Conservation (phyloP, 2,888 invertebrate genomes). For the Aphidius colemani region DNA sequence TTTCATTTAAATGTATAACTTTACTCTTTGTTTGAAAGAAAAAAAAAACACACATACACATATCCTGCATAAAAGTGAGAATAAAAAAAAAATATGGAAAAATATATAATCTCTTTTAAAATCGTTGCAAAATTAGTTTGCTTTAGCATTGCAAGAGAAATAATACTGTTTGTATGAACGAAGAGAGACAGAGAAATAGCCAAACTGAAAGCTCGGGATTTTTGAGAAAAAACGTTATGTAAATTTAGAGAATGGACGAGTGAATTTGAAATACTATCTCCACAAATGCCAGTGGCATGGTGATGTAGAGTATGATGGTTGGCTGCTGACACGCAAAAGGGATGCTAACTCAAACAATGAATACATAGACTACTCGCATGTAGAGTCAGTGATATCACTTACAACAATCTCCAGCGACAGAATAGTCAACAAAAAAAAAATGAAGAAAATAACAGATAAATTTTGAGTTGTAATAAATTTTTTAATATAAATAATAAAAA, state of each 20-base stretch:
- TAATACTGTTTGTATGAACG: not conserved
- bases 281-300: conserved; percentile 13
- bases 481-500: no score
- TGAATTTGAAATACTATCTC: conserved; percentile 20
- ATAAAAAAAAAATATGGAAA: no score
- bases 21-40: no score
- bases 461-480: no score
- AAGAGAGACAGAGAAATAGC: not conserved
- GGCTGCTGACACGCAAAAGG: conserved; percentile 28
- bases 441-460: no score
- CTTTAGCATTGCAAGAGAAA: conserved; percentile 1
- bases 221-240: conserved; percentile 10
- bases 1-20: no score
- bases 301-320: conserved; percentile 14
- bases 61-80: no score
- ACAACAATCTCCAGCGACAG: conserved; percentile 6
- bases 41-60: no score
- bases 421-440: conserved; percentile 1
- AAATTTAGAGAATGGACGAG: conserved; percentile 19
- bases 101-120: no score
- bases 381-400: conserved; percentile 25
- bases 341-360: conserved; percentile 30
- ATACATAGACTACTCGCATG: conserved; percentile 4
- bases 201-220: conserved; percentile 2
- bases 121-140: no score